Evolutionary conservation across 2,888 invertebrate genomes (phyloP).

Genomic region (Mechanitis messenoides): DNA sequence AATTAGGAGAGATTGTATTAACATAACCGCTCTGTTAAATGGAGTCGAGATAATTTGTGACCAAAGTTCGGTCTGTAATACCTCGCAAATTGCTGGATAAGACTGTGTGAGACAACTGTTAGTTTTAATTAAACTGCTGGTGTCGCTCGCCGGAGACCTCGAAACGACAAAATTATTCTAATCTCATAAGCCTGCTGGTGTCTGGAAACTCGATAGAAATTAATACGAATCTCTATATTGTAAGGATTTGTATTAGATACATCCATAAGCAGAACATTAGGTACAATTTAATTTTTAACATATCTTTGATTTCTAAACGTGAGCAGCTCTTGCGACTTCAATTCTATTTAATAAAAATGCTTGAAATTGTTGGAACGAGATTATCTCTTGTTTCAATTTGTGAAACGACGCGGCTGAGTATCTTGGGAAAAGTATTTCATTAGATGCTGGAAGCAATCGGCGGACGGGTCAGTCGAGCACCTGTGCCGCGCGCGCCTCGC

Average conservation of each 20-base stretch:
- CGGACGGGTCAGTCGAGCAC: constrained; percentile 41
- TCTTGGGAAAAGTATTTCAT: constrained; percentile 68
- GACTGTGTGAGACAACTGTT: constrained; percentile 77
- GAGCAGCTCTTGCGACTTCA: constrained; percentile 43
- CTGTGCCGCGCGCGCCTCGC: constrained; percentile 36
- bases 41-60: constrained; percentile 76
- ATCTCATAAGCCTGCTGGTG: constrained; percentile 72
- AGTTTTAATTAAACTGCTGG: constrained; percentile 77
- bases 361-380: constrained; percentile 55
- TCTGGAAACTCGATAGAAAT: constrained; percentile 61
- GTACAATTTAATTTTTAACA: neutral
- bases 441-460: constrained; percentile 45
- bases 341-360: constrained; percentile 65
- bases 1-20: constrained; percentile 69
- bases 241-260: neutral
- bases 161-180: constrained; percentile 75
- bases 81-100: constrained; percentile 76
- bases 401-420: constrained; percentile 47
- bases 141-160: constrained; percentile 67
- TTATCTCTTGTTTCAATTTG: constrained; percentile 71
- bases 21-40: constrained; percentile 75
- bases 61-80: constrained; percentile 73
- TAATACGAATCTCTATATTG: constrained; percentile 15
- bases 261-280: neutral
- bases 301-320: constrained; percentile 32